A percentile compares a stretch with the other conserved stretches of the same genome.
Evolutionary conservation across 1,140 invertebrate genomes (phyloP).

Genomic region (Delia radicum): DNA sequence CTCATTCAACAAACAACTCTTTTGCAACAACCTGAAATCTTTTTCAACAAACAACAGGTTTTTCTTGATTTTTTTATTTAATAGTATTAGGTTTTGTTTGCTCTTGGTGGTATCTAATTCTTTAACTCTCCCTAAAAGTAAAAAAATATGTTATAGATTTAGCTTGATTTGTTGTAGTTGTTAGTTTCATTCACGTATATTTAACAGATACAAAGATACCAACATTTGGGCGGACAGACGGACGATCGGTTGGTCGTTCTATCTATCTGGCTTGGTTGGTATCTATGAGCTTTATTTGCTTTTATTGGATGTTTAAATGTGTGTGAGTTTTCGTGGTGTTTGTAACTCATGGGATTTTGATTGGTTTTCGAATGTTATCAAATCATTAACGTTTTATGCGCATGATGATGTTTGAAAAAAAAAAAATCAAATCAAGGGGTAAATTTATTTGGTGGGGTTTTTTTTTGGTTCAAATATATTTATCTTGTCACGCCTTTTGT

Average conservation of each 20-base stretch:
- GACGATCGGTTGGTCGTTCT: not conserved
- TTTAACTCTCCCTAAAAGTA: not conserved
- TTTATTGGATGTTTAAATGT: not conserved
- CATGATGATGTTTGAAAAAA: conserved; percentile 5
- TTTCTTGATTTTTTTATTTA: not conserved
- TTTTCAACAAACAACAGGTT: not conserved
- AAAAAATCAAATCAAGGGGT: not conserved
- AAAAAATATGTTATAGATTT: not conserved
- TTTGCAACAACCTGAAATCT: not conserved
- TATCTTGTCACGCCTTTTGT: not conserved
- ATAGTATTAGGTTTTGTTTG: not conserved
- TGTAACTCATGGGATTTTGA: conserved; percentile 28
- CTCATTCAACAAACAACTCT: not conserved
- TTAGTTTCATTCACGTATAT: no score
- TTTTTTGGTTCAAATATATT: not conserved
- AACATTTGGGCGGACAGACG: not conserved
- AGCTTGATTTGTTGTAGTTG: not conserved
- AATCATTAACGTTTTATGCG: conserved; percentile 27
- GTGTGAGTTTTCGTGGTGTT: conserved; percentile 19
- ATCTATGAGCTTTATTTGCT: not conserved
- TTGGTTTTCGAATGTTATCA: conserved; percentile 32
- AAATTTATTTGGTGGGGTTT: not conserved
- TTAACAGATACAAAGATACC: no score
- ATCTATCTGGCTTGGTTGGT: not conserved
- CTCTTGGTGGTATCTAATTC: not conserved